A percentile compares a stretch with the other conserved stretches of the same genome.
These are phyloP conservation scores for Ecdyonurus torrentis DNA, from an alignment of 2,888 invertebrate species.

Conservation along the genomic window DNA sequence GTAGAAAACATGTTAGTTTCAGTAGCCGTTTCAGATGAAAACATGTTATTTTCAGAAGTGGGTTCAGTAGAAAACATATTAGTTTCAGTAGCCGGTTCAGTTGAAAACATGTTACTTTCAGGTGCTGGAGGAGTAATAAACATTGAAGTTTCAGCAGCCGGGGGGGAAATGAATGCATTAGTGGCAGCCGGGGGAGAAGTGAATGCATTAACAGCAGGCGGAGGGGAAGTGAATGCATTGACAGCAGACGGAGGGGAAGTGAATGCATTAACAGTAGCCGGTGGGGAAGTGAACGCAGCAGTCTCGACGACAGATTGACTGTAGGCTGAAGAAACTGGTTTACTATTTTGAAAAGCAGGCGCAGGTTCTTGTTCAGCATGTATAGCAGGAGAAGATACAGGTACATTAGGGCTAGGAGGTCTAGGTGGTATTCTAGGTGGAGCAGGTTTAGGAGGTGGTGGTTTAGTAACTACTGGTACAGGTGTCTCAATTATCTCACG, in stretches of 20 bases:
- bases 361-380: too few species aligned
- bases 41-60: too few species aligned
- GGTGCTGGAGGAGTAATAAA: too few species aligned
- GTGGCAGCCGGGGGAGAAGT: slow-evolving; percentile 14
- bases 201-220: slow-evolving; percentile 23
- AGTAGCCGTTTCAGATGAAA: too few species aligned
- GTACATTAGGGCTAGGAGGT: neutral
- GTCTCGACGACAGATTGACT: neutral
- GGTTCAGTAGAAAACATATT: too few species aligned
- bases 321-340: too few species aligned
- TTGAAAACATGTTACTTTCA: too few species aligned
- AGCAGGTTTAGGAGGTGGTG: slow-evolving; percentile 15
- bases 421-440: slow-evolving; percentile 15
- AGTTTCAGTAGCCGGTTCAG: too few species aligned
- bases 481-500: neutral
- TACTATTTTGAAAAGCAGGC: too few species aligned
- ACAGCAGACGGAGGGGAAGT: slow-evolving; percentile 15
- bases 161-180: neutral
- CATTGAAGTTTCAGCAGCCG: too few species aligned
- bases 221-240: slow-evolving; percentile 23
- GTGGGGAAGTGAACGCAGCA: slow-evolving; percentile 1
- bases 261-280: slow-evolving; percentile 4
- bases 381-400: neutral
- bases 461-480: neutral
- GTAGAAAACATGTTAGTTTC: too few species aligned